phyloP scores from a whole-genome alignment of 2,113 vertebrate species.

The Sakesphorus luctuosus region DNA sequence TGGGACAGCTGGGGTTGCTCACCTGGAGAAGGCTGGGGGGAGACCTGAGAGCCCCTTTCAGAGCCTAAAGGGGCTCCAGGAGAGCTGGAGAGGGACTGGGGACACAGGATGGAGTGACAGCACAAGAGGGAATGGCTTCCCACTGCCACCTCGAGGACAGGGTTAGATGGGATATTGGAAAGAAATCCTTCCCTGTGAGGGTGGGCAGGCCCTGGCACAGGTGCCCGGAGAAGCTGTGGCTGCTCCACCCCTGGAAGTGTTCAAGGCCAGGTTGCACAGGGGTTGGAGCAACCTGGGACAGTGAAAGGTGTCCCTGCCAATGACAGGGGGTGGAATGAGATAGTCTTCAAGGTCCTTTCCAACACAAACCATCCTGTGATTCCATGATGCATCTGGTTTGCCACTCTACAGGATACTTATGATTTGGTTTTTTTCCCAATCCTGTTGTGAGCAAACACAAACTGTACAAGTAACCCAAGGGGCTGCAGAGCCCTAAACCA shows the following conservation, averaged over 20 bases:
- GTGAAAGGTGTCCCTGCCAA: background rate
- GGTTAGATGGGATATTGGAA: fast-evolving
- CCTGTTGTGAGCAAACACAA: background rate
- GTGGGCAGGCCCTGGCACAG: background rate
- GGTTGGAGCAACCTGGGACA: background rate
- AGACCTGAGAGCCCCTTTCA: background rate
- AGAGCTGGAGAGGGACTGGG: background rate
- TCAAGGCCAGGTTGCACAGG: background rate
- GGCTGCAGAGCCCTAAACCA: background rate
- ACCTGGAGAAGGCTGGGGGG: background rate
- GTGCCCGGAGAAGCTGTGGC: background rate
- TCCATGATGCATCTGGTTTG: background rate
- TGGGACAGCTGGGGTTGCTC: background rate
- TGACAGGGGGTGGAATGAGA: background rate
- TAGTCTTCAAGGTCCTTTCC: background rate
- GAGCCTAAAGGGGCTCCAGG: background rate
- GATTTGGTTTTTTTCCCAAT: background rate
- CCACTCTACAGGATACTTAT: background rate
- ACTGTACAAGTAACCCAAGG: background rate
- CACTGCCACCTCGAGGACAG: background rate
- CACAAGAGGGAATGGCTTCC: background rate
- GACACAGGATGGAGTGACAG: background rate
- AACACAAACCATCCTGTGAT: background rate
- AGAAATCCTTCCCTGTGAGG: background rate
- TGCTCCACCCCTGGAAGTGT: background rate